A percentile compares a stretch with the other conserved stretches of the same genome.
Evolutionary conservation across 1,140 invertebrate species (phyloP).

Genomic region (Temnothorax longispinosus): DNA sequence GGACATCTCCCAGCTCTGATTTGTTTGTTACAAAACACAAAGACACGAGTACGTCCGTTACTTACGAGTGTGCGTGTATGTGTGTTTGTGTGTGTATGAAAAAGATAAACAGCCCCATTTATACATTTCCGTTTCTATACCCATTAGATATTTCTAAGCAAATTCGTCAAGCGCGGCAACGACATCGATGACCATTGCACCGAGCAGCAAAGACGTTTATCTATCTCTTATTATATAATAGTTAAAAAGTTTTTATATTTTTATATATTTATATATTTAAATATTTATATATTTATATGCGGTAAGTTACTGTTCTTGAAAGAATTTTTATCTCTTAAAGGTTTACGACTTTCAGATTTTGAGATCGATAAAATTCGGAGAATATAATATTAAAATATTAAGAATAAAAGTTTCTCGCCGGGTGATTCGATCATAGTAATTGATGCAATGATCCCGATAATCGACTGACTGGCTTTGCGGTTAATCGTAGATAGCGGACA

Average conservation of each 20-base stretch:
- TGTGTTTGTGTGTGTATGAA: slow-evolving; percentile 3
- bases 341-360: background rate
- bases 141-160: slow-evolving; percentile 28
- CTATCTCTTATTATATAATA: background rate
- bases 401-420: background rate
- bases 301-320: background rate
- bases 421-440: background rate
- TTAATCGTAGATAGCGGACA: slow-evolving; percentile 35
- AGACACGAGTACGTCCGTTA: slow-evolving; percentile 76
- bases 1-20: slow-evolving; percentile 84
- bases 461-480: background rate
- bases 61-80: slow-evolving; percentile 58
- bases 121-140: background rate
- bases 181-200: slow-evolving; percentile 36
- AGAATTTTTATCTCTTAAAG: background rate
- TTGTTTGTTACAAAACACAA: slow-evolving; percentile 77
- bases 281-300: background rate
- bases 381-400: background rate
- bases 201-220: background rate
- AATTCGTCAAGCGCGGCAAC: slow-evolving; percentile 4
- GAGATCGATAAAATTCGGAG: background rate
- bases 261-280: background rate
- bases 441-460: slow-evolving; percentile 44
- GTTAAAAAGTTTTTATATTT: background rate
- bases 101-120: slow-evolving; percentile 7